A percentile compares a stretch with the other conserved stretches of the same genome.
These are phyloP conservation scores for Micronycteris hirsuta DNA, from an alignment of 2,113 vertebrate species.

Conservation along the genomic window DNA sequence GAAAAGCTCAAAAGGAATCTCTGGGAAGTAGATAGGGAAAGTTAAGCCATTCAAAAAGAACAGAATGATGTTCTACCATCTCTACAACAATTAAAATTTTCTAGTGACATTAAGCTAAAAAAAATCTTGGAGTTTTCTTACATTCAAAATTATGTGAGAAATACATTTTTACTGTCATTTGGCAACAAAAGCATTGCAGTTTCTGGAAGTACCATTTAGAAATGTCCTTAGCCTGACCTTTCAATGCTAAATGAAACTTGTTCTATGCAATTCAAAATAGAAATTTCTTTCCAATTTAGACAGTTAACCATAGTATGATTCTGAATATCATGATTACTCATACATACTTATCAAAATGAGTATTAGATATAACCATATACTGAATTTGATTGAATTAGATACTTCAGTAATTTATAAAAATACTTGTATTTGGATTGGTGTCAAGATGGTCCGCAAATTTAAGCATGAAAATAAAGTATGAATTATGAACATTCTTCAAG, in stretches of 20 bases:
- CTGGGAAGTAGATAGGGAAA: background rate
- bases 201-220: conserved; percentile 56
- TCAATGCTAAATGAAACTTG: conserved; percentile 37
- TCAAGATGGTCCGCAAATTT: background rate
- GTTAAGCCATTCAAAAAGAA: background rate
- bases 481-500: background rate
- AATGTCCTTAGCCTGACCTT: conserved; percentile 48
- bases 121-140: conserved; percentile 10
- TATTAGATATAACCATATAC: conserved; percentile 4
- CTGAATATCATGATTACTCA: conserved; percentile 12
- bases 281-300: conserved; percentile 41
- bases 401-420: background rate
- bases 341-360: conserved; percentile 40
- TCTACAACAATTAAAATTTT: background rate
- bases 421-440: background rate
- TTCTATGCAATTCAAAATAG: background rate
- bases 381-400: background rate
- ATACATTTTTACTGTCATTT: conserved; percentile 35
- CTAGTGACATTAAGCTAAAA: conserved; percentile 31
- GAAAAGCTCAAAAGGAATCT: background rate
- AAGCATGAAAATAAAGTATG: background rate
- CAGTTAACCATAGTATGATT: background rate
- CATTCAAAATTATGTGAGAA: background rate
- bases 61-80: background rate
- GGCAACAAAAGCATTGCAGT: background rate